A percentile compares a stretch with the other conserved stretches of the same genome.
These are phyloP conservation scores for Meleagris gallopavo DNA, from an alignment of 2,113 vertebrate genomes.

Conservation along the genomic window DNA sequence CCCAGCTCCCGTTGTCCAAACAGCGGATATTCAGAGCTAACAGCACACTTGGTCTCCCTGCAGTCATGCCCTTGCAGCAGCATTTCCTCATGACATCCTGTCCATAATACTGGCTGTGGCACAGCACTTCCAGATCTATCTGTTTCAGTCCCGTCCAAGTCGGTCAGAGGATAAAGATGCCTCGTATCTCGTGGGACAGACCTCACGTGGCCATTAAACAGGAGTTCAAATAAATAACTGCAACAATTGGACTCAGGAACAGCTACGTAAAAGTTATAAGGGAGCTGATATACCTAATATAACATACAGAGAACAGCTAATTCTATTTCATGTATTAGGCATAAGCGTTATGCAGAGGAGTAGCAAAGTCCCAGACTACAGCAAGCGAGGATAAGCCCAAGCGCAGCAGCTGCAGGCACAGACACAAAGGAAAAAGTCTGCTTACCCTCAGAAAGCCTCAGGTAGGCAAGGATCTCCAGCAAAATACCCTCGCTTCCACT, in stretches of 20 bases:
- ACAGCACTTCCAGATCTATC: slow-evolving; percentile 15
- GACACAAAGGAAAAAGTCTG: no score
- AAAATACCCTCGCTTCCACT: no score
- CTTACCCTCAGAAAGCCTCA: no score
- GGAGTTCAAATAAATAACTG: not conserved
- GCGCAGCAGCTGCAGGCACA: no score
- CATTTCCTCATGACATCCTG: slow-evolving; percentile 46
- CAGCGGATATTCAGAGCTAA: slow-evolving; percentile 25
- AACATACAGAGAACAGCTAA: not conserved
- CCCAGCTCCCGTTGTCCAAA: not conserved
- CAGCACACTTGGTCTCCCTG: slow-evolving; percentile 4
- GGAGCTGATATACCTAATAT: not conserved
- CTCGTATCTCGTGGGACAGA: not conserved
- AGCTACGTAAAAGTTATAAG: not conserved
- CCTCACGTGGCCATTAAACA: not conserved
- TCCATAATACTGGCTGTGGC: not conserved
- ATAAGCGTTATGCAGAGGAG: no score
- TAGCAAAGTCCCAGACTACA: no score
- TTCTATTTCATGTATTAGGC: not conserved
- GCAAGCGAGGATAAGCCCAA: no score
- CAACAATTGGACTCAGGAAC: not conserved
- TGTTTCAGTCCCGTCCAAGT: not conserved
- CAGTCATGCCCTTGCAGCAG: slow-evolving; percentile 29
- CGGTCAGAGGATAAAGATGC: slow-evolving; percentile 6
- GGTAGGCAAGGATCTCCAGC: no score